Percentiles rank a stretch among this genome's conserved stretches.
Conservation (phyloP, 2,797 vertebrate species). For the Propithecus perrieri region DNA sequence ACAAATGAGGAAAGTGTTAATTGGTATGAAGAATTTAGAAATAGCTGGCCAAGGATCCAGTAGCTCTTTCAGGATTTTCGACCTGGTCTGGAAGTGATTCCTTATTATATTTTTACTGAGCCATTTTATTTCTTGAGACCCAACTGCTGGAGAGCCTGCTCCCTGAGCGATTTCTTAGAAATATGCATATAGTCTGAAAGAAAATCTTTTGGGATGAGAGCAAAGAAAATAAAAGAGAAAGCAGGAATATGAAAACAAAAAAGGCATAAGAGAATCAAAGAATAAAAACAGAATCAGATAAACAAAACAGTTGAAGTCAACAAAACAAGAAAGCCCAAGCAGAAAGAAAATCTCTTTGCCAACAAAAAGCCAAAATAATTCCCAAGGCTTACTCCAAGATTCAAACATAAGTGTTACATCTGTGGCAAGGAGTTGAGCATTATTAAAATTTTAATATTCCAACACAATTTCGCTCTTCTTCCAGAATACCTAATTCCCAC, state of each 20-base stretch:
- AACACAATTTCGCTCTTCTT: constrained; percentile 70
- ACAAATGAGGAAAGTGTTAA: constrained; percentile 22
- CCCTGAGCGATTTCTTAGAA: constrained; percentile 79
- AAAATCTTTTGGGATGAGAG: constrained; percentile 78
- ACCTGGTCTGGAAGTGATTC: constrained; percentile 47
- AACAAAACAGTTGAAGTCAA: constrained; percentile 78
- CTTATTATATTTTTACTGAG: constrained; percentile 75
- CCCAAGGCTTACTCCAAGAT: constrained; percentile 72
- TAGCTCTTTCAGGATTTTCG: constrained; percentile 61
- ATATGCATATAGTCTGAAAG: constrained; percentile 77
- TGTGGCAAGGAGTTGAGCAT: constrained; percentile 67
- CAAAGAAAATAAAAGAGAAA: constrained; percentile 83
- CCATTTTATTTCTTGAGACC: constrained; percentile 77
- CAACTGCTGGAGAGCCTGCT: constrained; percentile 67
- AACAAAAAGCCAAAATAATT: constrained; percentile 64
- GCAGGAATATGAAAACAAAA: constrained; percentile 75
- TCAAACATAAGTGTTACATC: constrained; percentile 57
- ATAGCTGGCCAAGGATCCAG: constrained; percentile 44
- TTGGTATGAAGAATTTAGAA: constrained; percentile 58
- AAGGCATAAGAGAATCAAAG: constrained; percentile 78
- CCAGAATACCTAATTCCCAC: constrained; percentile 64
- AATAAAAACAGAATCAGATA: constrained; percentile 74
- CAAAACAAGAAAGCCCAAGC: constrained; percentile 71
- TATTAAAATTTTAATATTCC: constrained; percentile 80
- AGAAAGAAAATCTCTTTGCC: constrained; percentile 74